phyloP scores from a whole-genome alignment of 1,140 invertebrate species.

The Cyphomyrmex costatus region DNA sequence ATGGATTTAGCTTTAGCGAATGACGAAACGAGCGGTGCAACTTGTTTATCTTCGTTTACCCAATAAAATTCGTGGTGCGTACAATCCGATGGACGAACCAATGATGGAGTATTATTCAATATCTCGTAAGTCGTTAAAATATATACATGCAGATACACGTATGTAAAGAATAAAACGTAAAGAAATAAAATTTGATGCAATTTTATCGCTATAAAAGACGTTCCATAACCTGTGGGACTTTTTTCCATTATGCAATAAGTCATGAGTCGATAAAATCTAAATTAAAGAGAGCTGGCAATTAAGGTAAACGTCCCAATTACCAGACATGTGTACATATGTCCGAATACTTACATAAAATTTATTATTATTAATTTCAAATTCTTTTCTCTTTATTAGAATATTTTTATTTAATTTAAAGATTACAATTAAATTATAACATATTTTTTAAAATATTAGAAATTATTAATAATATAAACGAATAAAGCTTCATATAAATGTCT shows the following conservation, averaged over 20 bases:
- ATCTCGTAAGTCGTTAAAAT: not conserved
- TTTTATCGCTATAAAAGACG: not conserved
- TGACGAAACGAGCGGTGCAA: not conserved
- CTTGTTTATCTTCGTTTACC: not conserved
- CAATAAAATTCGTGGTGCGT: not conserved
- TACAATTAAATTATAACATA: no score
- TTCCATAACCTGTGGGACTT: not conserved
- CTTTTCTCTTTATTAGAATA: no score
- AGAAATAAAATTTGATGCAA: not conserved
- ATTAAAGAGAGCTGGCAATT: not conserved
- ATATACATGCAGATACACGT: no score
- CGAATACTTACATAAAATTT: no score
- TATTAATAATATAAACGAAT: no score
- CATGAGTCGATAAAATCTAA: not conserved
- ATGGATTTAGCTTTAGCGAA: not conserved
- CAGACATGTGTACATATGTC: no score
- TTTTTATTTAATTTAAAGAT: no score
- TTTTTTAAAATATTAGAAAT: no score
- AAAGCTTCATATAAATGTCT: no score
- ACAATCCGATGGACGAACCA: not conserved
- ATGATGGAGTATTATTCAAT: not conserved
- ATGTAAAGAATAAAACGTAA: not conserved
- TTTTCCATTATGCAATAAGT: not conserved
- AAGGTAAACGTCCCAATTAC: not conserved
- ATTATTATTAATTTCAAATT: no score